phyloP scores from a whole-genome alignment of 2,888 invertebrate species.

The Hyposoter dolosus region DNA sequence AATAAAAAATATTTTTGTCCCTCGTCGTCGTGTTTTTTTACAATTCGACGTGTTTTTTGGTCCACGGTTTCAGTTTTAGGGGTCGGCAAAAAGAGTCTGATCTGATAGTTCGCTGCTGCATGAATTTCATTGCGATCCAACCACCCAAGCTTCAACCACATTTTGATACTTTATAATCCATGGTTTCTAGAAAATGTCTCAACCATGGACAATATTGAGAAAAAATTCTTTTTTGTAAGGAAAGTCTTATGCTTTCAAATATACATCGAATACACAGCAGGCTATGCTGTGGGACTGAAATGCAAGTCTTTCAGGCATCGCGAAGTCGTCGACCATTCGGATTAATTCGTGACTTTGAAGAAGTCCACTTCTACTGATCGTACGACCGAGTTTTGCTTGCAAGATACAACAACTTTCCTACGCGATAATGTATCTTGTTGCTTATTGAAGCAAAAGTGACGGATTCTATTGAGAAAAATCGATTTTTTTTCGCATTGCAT shows the following conservation, averaged over 20 bases:
- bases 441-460: not conserved
- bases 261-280: not conserved
- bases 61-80: no score
- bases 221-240: not conserved
- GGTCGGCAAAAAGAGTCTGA: not conserved
- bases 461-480: not conserved
- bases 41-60: not conserved
- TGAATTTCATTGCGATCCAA: not conserved
- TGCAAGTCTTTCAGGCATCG: constrained; percentile 33
- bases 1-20: not conserved
- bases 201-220: not conserved
- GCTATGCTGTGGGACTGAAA: constrained; percentile 16
- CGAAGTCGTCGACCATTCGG: constrained; percentile 43
- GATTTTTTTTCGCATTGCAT: not conserved
- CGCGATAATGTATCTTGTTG: not conserved
- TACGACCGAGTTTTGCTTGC: constrained; percentile 5
- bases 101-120: not conserved
- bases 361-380: constrained; percentile 16
- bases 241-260: not conserved
- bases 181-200: not conserved
- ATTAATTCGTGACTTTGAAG: constrained; percentile 33
- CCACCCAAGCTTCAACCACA: not conserved
- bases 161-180: not conserved
- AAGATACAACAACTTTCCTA: constrained; percentile 21
- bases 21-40: not conserved